These are phyloP conservation scores for Plebejus melissa DNA, from an alignment of 2,888 invertebrate genomes.

Conservation along the genomic window DNA sequence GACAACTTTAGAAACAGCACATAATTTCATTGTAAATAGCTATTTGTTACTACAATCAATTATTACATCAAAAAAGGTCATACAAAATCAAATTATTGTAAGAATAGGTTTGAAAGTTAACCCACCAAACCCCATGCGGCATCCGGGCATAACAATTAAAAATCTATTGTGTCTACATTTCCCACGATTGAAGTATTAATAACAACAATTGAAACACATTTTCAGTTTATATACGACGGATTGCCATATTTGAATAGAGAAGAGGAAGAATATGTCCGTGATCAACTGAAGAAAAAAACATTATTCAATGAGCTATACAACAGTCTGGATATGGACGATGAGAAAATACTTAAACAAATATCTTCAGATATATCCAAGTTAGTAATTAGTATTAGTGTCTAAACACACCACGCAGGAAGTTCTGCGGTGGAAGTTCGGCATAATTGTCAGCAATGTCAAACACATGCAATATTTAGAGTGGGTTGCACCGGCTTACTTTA, in stretches of 20 bases:
- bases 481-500: no score
- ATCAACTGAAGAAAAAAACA: constrained; percentile 53
- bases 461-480: no score
- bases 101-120: not conserved
- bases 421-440: no score
- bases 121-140: no score
- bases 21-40: no score
- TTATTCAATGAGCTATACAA: constrained; percentile 46
- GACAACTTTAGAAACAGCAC: no score
- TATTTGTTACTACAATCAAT: no score
- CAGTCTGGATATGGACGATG: constrained; percentile 51
- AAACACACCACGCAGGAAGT: no score
- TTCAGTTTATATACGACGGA: constrained; percentile 83
- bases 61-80: not conserved
- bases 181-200: not conserved
- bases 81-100: not conserved
- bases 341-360: constrained; percentile 53
- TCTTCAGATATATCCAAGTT: constrained; percentile 66
- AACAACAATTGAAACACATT: not conserved
- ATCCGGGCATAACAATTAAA: no score
- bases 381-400: constrained; percentile 34
- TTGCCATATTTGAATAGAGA: constrained; percentile 81
- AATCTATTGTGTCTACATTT: no score
- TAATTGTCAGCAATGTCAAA: no score
- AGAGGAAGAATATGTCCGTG: constrained; percentile 63